Evolutionary conservation across 2,113 vertebrate genomes (phyloP).

Genomic region (Planiliza haematocheilus): DNA sequence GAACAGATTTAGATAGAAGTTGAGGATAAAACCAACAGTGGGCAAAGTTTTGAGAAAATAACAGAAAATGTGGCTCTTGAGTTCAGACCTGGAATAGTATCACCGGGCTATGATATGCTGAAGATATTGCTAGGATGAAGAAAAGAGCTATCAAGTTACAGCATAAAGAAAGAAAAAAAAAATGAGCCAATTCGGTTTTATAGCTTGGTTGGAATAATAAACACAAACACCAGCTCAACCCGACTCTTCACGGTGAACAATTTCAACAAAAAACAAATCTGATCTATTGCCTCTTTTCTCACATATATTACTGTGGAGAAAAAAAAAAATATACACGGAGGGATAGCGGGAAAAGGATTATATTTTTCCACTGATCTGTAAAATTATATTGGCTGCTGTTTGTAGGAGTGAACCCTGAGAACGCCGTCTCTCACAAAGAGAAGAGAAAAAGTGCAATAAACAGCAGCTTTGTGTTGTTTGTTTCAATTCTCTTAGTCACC

Average conservation of each 20-base stretch:
- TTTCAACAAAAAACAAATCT: not conserved
- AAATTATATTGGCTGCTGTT: slow-evolving; percentile 10
- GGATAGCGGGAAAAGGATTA: not conserved
- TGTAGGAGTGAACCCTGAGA: slow-evolving; percentile 9
- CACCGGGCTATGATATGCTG: not conserved
- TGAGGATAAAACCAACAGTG: slow-evolving; percentile 22
- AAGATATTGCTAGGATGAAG: not conserved
- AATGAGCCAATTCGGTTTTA: slow-evolving; percentile 22
- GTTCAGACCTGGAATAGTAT: slow-evolving; percentile 11
- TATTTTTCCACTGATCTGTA: not conserved
- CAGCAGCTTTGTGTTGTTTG: slow-evolving; percentile 15
- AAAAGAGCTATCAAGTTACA: slow-evolving; percentile 17
- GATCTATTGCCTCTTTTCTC: not conserved
- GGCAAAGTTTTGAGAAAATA: slow-evolving; percentile 25
- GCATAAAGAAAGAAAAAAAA: slow-evolving; percentile 11
- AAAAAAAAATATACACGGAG: slow-evolving; percentile 9
- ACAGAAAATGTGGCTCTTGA: slow-evolving; percentile 7
- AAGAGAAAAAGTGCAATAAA: slow-evolving; percentile 16
- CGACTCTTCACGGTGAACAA: not conserved
- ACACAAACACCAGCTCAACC: not conserved
- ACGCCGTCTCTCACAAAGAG: not conserved
- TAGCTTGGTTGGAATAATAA: slow-evolving; percentile 21
- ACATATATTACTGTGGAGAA: not conserved
- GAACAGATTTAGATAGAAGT: slow-evolving; percentile 7
- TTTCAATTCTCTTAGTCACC: not conserved